Conservation (phyloP, 2,113 vertebrate genomes). For the Fulica atra region DNA sequence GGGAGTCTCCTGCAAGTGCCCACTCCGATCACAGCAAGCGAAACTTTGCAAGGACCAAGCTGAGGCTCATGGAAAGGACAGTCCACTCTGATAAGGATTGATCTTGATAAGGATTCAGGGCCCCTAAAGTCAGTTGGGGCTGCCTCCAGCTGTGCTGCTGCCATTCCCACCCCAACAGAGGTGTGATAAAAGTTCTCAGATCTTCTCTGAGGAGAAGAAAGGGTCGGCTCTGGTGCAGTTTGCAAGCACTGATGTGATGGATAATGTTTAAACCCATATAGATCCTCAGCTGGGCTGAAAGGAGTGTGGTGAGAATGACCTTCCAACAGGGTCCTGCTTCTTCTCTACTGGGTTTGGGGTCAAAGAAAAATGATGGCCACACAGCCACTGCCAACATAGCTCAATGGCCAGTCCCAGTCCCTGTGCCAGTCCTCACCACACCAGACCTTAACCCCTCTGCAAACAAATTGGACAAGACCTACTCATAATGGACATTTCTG, state of each 20-base stretch:
- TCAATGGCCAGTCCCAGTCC: neutral
- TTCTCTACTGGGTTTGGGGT: neutral
- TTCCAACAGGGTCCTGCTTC: rapidly evolving
- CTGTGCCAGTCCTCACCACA: neutral
- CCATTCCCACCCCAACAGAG: neutral
- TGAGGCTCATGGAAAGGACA: neutral
- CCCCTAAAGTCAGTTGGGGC: neutral
- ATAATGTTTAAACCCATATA: neutral
- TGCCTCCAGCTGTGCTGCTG: neutral
- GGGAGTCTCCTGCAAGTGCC: rapidly evolving
- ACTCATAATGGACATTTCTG: no score
- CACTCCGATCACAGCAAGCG: no score
- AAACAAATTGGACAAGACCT: neutral
- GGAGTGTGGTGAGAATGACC: neutral
- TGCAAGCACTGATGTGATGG: neutral
- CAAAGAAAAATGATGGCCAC: neutral
- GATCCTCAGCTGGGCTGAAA: neutral
- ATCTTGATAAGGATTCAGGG: neutral
- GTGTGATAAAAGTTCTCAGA: neutral
- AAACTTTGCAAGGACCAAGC: rapidly evolving
- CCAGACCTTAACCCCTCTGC: neutral
- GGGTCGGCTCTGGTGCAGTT: neutral
- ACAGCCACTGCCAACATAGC: neutral
- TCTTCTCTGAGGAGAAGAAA: neutral
- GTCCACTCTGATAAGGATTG: neutral